phyloP scores from a whole-genome alignment of 2,797 vertebrate genomes.

The Cossypha niveicapilla region DNA sequence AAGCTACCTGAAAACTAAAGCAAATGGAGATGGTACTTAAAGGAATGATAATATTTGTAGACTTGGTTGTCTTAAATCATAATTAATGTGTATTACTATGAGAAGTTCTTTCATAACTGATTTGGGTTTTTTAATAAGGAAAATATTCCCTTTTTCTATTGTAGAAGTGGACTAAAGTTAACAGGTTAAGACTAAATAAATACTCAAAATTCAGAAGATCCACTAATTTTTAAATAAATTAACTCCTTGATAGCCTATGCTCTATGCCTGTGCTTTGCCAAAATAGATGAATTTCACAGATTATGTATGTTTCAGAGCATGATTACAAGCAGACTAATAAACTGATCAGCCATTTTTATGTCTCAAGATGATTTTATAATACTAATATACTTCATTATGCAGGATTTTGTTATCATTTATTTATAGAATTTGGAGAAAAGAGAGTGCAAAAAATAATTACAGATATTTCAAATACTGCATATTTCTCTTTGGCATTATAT shows the following conservation, averaged over 20 bases:
- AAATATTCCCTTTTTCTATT: background rate
- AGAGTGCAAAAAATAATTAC: background rate
- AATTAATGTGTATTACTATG: background rate
- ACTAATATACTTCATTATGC: background rate
- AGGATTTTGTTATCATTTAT: background rate
- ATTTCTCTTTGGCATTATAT: background rate
- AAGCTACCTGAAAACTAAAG: background rate
- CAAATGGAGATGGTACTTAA: background rate
- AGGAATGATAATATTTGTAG: background rate
- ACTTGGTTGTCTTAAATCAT: background rate
- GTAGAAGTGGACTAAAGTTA: background rate
- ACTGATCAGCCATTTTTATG: background rate
- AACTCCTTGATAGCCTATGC: background rate
- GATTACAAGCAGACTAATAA: background rate
- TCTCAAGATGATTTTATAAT: background rate
- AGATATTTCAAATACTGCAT: background rate
- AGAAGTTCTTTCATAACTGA: background rate
- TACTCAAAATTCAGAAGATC: background rate
- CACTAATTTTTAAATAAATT: background rate
- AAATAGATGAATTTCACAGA: background rate
- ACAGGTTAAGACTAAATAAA: background rate
- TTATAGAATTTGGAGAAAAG: background rate
- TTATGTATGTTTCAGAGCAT: background rate
- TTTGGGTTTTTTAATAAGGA: background rate
- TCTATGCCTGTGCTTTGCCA: background rate